Base-by-base conservation (phyloP, 2,113 vertebrate species). In the Charadrius vociferus region DNA sequence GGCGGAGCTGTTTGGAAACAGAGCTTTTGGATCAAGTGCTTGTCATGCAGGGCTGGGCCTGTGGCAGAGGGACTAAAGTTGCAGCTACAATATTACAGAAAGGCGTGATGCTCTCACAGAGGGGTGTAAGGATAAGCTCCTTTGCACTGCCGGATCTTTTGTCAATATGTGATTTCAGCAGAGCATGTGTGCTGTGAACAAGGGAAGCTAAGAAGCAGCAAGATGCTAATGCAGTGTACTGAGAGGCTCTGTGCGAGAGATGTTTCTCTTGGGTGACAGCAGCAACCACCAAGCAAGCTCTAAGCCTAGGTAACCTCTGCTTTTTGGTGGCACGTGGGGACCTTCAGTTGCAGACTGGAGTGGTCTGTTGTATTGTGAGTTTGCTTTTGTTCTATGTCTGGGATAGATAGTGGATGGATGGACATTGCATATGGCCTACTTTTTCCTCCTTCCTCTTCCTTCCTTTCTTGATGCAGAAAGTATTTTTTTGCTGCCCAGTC, bases 61-160 rank as follows among this genome's bases (percentile, higher is more conserved):
- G 67, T 27, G 81, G 78, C 59, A 45, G 63, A 39, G 73, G 58
- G 58, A 3, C 53, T 39, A 0, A 45, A 34, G n/a, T 29, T 63
- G 58, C 1, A 8, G 75, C 52, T 53, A 0, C 37, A 63, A 80
- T 6, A 15, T 30, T 21, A 36, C 14, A 24, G 66, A 49, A 9
- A 2, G 52, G 71, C 0, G 0, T 30, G 71, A 24, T 3, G 9
- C 68, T 79, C 0, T 0, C 39, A 6, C 9, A 3, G 59, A 22
- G 45, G 1, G 23, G 0, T 71, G 39, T 34, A 53, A 73, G 79
- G 63, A 37, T 66, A 53, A 85, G 70, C 65, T 72, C 36, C 59
- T 85, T 75, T 4, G 6, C 4, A 3, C 61, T 10, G 32, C 12
- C 13, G 58, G 26, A 22, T 22, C 41, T 70, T 52, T 29, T 58